Evolutionary conservation across 2,888 invertebrate species (phyloP).

Genomic region (Hyalella azteca): DNA sequence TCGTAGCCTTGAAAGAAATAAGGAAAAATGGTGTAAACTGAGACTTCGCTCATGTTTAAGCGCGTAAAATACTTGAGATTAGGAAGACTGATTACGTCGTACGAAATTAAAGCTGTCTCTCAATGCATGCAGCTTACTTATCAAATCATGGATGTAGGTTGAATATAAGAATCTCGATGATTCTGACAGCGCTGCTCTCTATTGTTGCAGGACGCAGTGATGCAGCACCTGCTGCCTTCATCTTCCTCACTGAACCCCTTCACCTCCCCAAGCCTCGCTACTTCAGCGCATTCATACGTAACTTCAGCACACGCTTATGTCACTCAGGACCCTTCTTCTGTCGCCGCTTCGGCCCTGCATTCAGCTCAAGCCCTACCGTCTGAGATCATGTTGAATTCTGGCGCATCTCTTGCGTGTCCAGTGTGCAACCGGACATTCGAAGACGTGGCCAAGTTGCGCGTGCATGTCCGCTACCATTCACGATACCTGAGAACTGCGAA

Average conservation of each 20-base stretch:
- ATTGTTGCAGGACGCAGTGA: conserved; percentile 22
- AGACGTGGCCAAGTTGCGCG: conserved; percentile 34
- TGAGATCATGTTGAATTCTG: not conserved
- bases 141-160: too few relatives aligned
- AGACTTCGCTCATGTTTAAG: too few relatives aligned
- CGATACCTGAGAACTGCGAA: conserved; percentile 31
- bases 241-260: conserved; percentile 24
- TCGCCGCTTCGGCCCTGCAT: not conserved
- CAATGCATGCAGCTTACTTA: too few relatives aligned
- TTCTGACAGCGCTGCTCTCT: conserved; percentile 28
- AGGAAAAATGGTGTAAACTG: too few relatives aligned
- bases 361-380: not conserved
- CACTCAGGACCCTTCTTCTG: conserved; percentile 8
- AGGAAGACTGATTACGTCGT: too few relatives aligned
- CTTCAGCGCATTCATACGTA: not conserved
- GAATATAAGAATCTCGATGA: conserved; percentile 32
- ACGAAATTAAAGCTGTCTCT: too few relatives aligned
- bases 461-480: conserved; percentile 39
- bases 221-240: conserved; percentile 33
- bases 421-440: conserved; percentile 41
- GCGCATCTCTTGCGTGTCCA: conserved; percentile 26
- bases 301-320: not conserved
- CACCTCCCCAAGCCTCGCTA: conserved; percentile 29
- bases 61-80: too few relatives aligned
- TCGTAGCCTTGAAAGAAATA: too few relatives aligned